These are phyloP conservation scores for Stratiomys singularior DNA, from an alignment of 2,888 invertebrate species.

Conservation along the genomic window DNA sequence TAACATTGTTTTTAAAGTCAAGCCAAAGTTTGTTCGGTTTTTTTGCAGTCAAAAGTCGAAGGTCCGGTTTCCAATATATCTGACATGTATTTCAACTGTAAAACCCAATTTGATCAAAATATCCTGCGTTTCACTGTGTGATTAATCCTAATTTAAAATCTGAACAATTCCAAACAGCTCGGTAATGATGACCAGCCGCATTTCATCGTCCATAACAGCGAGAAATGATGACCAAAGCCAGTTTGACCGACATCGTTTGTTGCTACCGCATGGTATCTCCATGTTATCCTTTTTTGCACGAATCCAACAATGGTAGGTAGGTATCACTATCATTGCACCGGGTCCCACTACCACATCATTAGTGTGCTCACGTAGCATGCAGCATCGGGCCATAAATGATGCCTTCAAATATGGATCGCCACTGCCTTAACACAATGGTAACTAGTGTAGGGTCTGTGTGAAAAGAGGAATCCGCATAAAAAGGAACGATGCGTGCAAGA, in stretches of 20 bases:
- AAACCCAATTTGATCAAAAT: no score
- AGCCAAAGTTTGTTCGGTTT: no score
- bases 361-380: background rate
- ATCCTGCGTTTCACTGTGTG: background rate
- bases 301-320: background rate
- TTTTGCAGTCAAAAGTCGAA: no score
- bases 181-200: slow-evolving; percentile 5
- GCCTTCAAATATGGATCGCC: slow-evolving; percentile 38
- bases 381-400: slow-evolving; percentile 6
- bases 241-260: background rate
- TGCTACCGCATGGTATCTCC: background rate
- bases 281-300: slow-evolving; percentile 21
- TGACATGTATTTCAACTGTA: no score
- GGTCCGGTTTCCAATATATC: no score
- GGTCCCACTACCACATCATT: background rate
- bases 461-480: background rate
- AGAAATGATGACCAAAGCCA: slow-evolving; percentile 7
- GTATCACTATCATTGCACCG: background rate
- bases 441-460: background rate
- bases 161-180: background rate
- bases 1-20: no score
- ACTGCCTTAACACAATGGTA: slow-evolving; percentile 1
- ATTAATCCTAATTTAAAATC: background rate
- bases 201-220: background rate
- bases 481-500: no score